Evolutionary conservation across 2,888 invertebrate genomes (phyloP).

Genomic region (Ommatoiulus sabulosus): DNA sequence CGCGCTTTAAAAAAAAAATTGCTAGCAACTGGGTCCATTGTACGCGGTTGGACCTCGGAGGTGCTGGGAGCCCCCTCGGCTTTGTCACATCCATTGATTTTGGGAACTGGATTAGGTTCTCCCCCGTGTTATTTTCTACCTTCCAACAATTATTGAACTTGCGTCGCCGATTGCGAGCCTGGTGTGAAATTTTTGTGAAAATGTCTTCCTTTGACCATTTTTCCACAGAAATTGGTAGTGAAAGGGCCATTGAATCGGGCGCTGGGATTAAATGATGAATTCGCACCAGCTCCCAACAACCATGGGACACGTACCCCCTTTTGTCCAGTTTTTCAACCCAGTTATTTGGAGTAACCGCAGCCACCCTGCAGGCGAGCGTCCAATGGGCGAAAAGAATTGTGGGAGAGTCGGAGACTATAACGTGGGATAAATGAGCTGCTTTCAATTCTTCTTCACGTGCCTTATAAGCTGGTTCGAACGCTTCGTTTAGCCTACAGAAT

Average conservation of each 20-base stretch:
- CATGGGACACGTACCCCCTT: conserved; percentile 40
- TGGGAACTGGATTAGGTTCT: background rate
- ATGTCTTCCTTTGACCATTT: conserved; percentile 22
- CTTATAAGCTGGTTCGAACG: background rate
- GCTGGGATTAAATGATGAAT: conserved; percentile 30
- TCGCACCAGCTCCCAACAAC: conserved; percentile 4
- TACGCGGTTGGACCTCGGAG: background rate
- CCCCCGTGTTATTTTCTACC: background rate
- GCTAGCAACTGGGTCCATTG: background rate
- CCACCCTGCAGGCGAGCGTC: background rate
- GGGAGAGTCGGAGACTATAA: background rate
- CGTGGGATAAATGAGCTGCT: conserved; percentile 40
- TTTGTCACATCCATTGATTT: background rate
- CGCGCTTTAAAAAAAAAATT: background rate
- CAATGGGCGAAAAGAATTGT: background rate
- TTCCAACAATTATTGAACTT: conserved; percentile 32
- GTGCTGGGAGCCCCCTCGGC: conserved; percentile 8
- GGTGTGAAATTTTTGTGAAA: conserved; percentile 37
- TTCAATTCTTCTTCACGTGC: background rate
- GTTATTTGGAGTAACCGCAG: conserved; percentile 30
- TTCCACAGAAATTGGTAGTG: conserved; percentile 26
- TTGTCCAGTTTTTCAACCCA: conserved; percentile 10
- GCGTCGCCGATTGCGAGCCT: background rate
- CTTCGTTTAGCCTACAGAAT: background rate
- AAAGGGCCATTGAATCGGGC: conserved; percentile 35